Base-by-base conservation (phyloP, 2,888 invertebrate species). In the Fragum whitleyi region DNA sequence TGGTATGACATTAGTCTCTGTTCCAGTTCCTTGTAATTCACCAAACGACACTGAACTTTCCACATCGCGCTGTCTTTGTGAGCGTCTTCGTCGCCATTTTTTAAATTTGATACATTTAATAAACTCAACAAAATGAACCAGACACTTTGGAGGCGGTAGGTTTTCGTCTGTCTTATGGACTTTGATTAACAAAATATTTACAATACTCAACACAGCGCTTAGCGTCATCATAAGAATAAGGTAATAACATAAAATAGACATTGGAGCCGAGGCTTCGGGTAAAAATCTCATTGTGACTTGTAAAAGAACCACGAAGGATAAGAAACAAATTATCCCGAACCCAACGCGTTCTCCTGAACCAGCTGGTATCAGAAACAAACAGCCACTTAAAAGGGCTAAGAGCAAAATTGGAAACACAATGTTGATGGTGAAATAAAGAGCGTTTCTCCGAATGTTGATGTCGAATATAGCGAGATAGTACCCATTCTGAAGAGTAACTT, bases 161-260 rank as follows among this genome's bases (percentile, higher is more conserved):
- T 73, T 65, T 5, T 59, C 71, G 0, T 62, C 62, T 28, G 61
- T 32, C 59, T 75, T 57, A 53, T 81, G 75, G 6, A 85, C 70
- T 32, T 75, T 72, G 23, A 85, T 42, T 9, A 81, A 68, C 2
- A 85, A 53, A 11, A 79, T 73, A 19, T 69, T 85, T 1, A 80
- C 61, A 39, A 85, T 74, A 23, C 77, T 78, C 0, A 80, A 39
- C 14, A 80, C 53, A 5, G 74, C 81, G 51, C 75, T 75, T 14
- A 85, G 82, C 19, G 73, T 32, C 79, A 85, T 77, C 85, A 85
- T 85, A 0, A 85, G 36, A 11, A 85, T 82, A 36, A 82, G 76
- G 71, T 85, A 85, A 47, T 78, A 85, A 61, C 82, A 82, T 47
- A 85, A 61, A 11, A 85, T 67, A 3, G 85, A 85, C 85, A 85